phyloP scores from a whole-genome alignment of 1,140 invertebrate species.

The Oedothorax gibbosus region DNA sequence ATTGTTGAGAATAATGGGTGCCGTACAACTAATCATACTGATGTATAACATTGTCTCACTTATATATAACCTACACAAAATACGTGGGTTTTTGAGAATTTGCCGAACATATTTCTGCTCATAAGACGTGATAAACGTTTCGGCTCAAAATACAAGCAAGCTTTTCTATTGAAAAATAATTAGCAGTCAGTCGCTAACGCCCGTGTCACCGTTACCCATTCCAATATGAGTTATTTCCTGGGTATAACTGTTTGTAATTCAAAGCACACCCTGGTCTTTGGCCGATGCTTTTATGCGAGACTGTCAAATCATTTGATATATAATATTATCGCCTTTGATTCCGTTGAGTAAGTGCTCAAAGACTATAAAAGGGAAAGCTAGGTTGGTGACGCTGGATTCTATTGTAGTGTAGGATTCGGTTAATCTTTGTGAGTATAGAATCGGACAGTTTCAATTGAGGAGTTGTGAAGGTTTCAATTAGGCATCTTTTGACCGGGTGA shows the following conservation, averaged over 20 bases:
- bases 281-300: slow-evolving; percentile 17
- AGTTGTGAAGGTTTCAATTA: background rate
- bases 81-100: slow-evolving; percentile 13
- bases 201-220: slow-evolving; percentile 28
- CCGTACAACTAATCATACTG: no score
- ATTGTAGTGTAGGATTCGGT: background rate
- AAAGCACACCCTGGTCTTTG: slow-evolving; percentile 15
- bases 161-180: slow-evolving; percentile 18
- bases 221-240: slow-evolving; percentile 29
- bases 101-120: slow-evolving; percentile 7
- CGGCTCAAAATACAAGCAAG: slow-evolving; percentile 10
- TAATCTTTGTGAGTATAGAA: no score
- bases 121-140: slow-evolving; percentile 16
- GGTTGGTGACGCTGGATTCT: background rate
- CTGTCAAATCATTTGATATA: slow-evolving; percentile 46
- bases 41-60: background rate
- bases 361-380: slow-evolving; percentile 26
- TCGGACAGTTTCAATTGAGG: background rate
- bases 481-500: background rate
- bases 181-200: slow-evolving; percentile 4
- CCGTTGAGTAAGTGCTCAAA: slow-evolving; percentile 22
- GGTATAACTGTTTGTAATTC: slow-evolving; percentile 27
- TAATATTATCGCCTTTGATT: slow-evolving; percentile 28
- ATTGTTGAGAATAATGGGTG: no score
- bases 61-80: slow-evolving; percentile 19